These are phyloP conservation scores for Otocyon megalotis DNA, from an alignment of 2,113 vertebrate species.

Conservation along the genomic window DNA sequence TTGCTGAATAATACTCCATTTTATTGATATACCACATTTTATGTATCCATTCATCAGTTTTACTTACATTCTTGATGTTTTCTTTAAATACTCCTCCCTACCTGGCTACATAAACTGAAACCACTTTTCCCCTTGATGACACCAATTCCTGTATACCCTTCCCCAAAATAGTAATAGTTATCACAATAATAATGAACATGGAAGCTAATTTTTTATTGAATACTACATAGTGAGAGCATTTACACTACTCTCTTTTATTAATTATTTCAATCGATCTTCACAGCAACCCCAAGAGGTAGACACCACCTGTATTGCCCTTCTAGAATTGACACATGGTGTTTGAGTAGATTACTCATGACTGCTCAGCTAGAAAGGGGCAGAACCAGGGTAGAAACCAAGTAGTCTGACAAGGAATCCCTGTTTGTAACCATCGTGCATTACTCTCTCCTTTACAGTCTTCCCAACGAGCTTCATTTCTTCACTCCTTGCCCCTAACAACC, in stretches of 20 bases:
- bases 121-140: not conserved
- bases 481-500: too few species aligned
- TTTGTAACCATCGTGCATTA: not conserved
- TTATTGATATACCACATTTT: not conserved
- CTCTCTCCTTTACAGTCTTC: not conserved
- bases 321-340: not conserved
- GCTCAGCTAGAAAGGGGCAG: not conserved
- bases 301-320: not conserved
- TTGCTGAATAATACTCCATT: not conserved
- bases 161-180: not conserved
- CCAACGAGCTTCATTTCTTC: not conserved
- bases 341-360: not conserved
- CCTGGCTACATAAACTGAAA: not conserved
- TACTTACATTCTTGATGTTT: not conserved
- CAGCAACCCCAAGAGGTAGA: not conserved
- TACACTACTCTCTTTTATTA: not conserved
- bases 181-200: not conserved
- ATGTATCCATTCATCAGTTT: not conserved
- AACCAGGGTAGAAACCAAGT: not conserved
- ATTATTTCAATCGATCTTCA: not conserved
- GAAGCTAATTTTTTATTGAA: not conserved
- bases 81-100: not conserved
- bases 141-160: not conserved
- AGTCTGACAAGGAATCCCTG: not conserved
- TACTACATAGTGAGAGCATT: not conserved